Percentiles rank a stretch among this genome's conserved stretches.
Evolutionary conservation across 2,797 vertebrate genomes (phyloP).

Genomic region (Diplodus puntazzo): DNA sequence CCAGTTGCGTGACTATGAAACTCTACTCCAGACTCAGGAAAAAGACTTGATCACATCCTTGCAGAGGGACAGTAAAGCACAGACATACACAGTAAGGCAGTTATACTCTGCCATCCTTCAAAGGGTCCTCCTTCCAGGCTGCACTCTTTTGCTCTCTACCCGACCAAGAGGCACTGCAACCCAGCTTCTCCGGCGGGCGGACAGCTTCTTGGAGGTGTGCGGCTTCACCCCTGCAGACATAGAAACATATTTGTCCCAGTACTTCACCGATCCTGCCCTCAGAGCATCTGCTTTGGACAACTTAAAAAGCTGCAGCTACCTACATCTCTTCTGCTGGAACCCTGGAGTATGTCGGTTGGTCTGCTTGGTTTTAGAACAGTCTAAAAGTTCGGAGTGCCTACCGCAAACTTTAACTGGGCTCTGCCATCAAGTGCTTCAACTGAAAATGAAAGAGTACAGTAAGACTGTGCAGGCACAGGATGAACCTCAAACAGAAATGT

Average conservation of each 20-base stretch:
- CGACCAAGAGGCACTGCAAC: conserved; percentile 87
- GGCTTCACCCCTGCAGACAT: conserved; percentile 88
- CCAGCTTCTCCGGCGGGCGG: conserved; percentile 86
- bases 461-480: background rate
- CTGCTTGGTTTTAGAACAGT: conserved; percentile 84
- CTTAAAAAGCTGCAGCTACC: conserved; percentile 80
- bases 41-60: conserved; percentile 63
- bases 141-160: conserved; percentile 88
- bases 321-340: conserved; percentile 88
- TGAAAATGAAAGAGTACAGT: conserved; percentile 61
- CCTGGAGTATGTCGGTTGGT: conserved; percentile 88
- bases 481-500: conserved; percentile 1
- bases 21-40: conserved; percentile 74
- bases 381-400: conserved; percentile 60
- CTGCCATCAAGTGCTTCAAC: conserved; percentile 83
- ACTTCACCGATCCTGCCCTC: conserved; percentile 79
- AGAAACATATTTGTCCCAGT: conserved; percentile 82
- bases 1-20: conserved; percentile 87
- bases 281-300: conserved; percentile 69
- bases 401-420: conserved; percentile 90
- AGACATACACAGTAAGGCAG: conserved; percentile 81
- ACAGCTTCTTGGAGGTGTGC: conserved; percentile 87
- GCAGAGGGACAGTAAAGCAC: conserved; percentile 70
- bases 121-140: conserved; percentile 88
- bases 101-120: conserved; percentile 90